Percentiles rank a stretch among this genome's conserved stretches.
phyloP scores from a whole-genome alignment of 1,140 invertebrate genomes.

The Microplitis demolitor region DNA sequence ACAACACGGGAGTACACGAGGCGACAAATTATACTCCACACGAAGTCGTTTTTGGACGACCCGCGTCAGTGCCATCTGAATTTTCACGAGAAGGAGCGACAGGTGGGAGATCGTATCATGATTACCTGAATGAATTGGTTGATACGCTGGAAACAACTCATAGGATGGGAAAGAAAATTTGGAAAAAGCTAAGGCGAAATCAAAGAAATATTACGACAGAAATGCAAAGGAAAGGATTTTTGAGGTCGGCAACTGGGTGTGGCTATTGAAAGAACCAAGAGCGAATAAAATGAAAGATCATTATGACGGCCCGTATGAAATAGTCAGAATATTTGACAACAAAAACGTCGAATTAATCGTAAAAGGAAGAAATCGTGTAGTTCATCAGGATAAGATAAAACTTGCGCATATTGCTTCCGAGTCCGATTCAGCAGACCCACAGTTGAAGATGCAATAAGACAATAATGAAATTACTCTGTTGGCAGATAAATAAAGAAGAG shows the following conservation, averaged over 20 bases:
- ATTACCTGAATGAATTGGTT: background rate
- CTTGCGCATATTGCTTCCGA: background rate
- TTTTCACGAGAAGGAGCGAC: too few relatives aligned
- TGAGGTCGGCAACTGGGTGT: background rate
- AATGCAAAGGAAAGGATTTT: background rate
- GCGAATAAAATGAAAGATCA: background rate
- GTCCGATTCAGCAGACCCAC: too few relatives aligned
- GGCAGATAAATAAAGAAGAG: too few relatives aligned
- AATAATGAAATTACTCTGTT: too few relatives aligned
- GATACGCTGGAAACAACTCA: background rate
- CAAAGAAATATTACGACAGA: conserved; percentile 8
- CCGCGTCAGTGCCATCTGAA: too few relatives aligned
- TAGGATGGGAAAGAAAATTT: background rate
- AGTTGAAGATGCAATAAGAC: too few relatives aligned
- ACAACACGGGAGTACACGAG: too few relatives aligned
- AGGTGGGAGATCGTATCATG: too few relatives aligned
- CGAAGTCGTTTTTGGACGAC: too few relatives aligned
- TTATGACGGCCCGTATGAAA: background rate
- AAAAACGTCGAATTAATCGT: background rate
- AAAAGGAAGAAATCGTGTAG: background rate
- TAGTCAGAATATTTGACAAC: background rate
- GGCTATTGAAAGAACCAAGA: background rate
- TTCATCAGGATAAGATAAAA: background rate
- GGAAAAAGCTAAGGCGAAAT: background rate
- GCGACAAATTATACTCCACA: too few relatives aligned